Conservation (phyloP, 2,888 invertebrate species). For the Nephrocerus scutellatus region DNA sequence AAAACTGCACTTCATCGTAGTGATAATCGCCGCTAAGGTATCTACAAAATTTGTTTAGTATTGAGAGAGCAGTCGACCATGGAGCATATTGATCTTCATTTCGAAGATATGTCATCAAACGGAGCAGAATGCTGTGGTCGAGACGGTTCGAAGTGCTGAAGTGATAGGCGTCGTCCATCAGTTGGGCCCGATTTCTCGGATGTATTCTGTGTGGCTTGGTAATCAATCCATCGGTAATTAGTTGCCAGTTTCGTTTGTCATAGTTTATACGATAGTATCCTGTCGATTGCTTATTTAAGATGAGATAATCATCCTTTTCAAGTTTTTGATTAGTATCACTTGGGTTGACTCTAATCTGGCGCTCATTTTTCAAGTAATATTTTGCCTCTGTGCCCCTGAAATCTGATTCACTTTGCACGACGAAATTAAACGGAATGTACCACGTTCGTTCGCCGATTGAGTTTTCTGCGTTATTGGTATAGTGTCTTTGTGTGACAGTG, state of each 20-base stretch:
- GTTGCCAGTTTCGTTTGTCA: constrained; percentile 56
- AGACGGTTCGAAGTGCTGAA: constrained; percentile 54
- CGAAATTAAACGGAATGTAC: constrained; percentile 22
- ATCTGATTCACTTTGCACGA: constrained; percentile 10
- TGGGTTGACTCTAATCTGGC: constrained; percentile 31
- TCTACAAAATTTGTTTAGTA: not conserved
- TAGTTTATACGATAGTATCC: constrained; percentile 58
- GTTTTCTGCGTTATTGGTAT: constrained; percentile 11
- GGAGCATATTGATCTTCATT: constrained; percentile 49
- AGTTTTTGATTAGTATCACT: constrained; percentile 6
- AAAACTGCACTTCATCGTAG: constrained; percentile 9
- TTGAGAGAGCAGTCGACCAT: not conserved
- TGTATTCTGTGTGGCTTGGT: constrained; percentile 58
- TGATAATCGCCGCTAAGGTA: constrained; percentile 8
- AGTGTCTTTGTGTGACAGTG: constrained; percentile 49
- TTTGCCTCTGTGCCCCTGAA: constrained; percentile 12
- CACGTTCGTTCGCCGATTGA: no score
- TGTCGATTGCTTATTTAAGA: constrained; percentile 21
- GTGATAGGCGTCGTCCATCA: constrained; percentile 69
- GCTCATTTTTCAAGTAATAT: constrained; percentile 1
- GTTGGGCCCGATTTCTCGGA: constrained; percentile 68
- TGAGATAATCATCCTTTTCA: constrained; percentile 16
- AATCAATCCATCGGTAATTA: constrained; percentile 55
- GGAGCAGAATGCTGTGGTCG: constrained; percentile 46
- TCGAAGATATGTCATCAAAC: constrained; percentile 50